Percentiles rank a stretch among this genome's conserved stretches.
Conservation (phyloP, 2,113 vertebrate genomes). For the Colaptes auratus region DNA sequence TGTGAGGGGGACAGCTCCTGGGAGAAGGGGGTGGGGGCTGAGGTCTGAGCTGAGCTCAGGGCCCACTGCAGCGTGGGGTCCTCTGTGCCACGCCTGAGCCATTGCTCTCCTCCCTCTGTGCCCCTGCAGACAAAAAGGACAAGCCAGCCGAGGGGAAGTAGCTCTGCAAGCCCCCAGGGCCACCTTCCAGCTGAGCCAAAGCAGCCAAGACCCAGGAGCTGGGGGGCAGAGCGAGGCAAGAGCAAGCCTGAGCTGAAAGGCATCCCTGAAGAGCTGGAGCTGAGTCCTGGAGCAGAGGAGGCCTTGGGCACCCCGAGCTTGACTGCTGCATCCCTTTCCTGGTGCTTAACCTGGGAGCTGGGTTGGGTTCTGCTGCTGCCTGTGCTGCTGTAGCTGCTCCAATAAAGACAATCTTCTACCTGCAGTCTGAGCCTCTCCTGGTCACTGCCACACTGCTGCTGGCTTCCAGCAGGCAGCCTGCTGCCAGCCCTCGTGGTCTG, state of each 20-base stretch:
- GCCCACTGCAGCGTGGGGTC: not conserved
- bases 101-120: not conserved
- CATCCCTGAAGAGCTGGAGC: not conserved
- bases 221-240: not conserved
- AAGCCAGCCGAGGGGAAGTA: slow-evolving; percentile 15
- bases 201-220: not conserved
- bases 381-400: not conserved
- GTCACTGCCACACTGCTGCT: not conserved
- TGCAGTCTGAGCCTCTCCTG: not conserved
- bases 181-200: not conserved
- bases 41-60: not conserved
- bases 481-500: not conserved
- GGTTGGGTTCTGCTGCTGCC: not conserved
- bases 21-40: not conserved
- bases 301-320: not conserved
- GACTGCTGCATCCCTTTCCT: not conserved
- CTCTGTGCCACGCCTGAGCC: not conserved
- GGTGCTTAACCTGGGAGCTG: not conserved
- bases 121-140: slow-evolving; percentile 28
- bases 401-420: slow-evolving; percentile 62
- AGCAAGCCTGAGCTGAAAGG: not conserved
- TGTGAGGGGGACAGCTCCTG: not conserved
- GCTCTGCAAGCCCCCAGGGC: not conserved
- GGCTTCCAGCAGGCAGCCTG: not conserved
- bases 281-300: not conserved